Conservation (phyloP, 2,888 invertebrate species). For the Drosophila kokeensis region DNA sequence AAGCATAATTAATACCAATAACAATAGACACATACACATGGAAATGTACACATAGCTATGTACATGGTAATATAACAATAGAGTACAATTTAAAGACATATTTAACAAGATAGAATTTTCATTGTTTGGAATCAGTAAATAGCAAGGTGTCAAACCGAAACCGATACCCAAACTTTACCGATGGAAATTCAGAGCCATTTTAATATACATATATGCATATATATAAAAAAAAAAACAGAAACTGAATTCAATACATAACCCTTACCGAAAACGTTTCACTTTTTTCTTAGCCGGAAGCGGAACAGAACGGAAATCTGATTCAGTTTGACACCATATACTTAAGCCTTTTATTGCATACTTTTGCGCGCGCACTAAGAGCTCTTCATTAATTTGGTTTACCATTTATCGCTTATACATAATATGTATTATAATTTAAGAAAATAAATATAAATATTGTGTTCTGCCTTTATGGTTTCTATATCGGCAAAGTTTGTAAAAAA, state of each 20-base stretch:
- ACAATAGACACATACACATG: conserved; percentile 13
- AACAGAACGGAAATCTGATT: neutral
- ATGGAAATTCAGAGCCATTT: neutral
- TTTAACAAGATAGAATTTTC: neutral
- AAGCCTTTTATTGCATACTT: conserved; percentile 21
- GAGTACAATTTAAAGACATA: neutral
- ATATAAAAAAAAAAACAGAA: neutral
- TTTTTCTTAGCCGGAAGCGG: neutral
- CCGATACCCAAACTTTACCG: neutral
- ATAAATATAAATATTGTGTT: neutral
- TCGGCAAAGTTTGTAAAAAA: neutral
- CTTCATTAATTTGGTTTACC: neutral
- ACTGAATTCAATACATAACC: neutral
- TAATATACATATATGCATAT: neutral
- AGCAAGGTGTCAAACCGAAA: neutral
- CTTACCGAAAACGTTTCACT: neutral
- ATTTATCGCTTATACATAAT: neutral
- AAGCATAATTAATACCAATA: conserved; percentile 5
- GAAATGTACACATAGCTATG: neutral
- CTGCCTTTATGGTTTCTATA: neutral
- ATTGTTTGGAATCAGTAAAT: neutral
- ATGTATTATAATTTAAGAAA: neutral
- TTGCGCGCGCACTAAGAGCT: conserved; percentile 1
- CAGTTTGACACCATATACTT: neutral
- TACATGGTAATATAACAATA: neutral